phyloP scores from a whole-genome alignment of 2,888 invertebrate genomes.

The Dendrolimus houi region DNA sequence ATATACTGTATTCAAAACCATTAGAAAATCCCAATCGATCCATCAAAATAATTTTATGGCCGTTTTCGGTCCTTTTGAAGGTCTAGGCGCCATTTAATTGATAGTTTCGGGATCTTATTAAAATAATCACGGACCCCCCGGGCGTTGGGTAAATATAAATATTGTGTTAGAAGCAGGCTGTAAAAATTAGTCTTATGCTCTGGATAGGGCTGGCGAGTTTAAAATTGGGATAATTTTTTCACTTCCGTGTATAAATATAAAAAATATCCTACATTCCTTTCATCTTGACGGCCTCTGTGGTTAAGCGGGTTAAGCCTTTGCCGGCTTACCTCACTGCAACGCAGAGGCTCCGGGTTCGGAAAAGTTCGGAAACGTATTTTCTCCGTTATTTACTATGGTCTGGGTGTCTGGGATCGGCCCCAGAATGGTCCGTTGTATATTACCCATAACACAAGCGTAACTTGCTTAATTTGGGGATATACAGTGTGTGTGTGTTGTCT shows the following conservation, averaged over 20 bases:
- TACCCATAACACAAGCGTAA: too few species aligned
- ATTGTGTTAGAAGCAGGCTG: slow-evolving; percentile 53
- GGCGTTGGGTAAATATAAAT: slow-evolving; percentile 63
- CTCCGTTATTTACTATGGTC: too few species aligned
- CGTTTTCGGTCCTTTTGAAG: slow-evolving; percentile 19
- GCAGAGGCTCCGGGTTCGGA: too few species aligned
- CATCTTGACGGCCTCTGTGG: too few species aligned
- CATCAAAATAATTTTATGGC: background rate
- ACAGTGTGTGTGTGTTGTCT: too few species aligned
- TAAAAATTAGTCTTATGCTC: slow-evolving; percentile 23
- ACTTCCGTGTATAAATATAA: background rate
- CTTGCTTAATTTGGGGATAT: too few species aligned
- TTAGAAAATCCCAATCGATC: background rate
- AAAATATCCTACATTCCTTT: background rate
- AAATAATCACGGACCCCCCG: slow-evolving; percentile 41
- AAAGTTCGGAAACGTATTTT: too few species aligned
- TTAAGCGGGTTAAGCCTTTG: too few species aligned
- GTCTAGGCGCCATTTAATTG: slow-evolving; percentile 64
- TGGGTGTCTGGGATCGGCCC: too few species aligned
- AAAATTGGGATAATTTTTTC: background rate
- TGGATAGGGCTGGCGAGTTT: background rate
- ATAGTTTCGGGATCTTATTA: slow-evolving; percentile 59
- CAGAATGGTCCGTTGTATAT: too few species aligned
- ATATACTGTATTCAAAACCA: background rate
- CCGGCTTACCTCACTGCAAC: too few species aligned